Evolutionary conservation across 2,888 invertebrate species (phyloP).

Genomic region (Cremastinae sp.): DNA sequence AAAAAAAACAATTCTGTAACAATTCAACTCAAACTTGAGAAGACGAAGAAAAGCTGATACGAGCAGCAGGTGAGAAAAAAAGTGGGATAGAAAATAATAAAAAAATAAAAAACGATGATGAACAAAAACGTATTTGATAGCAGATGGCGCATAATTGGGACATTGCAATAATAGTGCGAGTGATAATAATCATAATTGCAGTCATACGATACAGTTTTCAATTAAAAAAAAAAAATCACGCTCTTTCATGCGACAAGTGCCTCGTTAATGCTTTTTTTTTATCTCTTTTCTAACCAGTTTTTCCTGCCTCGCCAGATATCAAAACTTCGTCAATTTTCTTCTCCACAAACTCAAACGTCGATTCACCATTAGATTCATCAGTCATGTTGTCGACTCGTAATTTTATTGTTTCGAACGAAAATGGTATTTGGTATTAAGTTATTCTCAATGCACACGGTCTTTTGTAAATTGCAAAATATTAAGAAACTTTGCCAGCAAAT

Average conservation of each 20-base stretch:
- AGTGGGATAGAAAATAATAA: background rate
- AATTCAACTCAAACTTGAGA: background rate
- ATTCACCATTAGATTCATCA: constrained; percentile 78
- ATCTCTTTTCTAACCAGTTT: constrained; percentile 71
- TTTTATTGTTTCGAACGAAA: background rate
- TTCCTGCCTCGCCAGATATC: constrained; percentile 69
- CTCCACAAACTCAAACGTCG: constrained; percentile 78
- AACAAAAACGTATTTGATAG: background rate
- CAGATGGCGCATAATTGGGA: background rate
- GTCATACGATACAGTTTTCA: background rate
- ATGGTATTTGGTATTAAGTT: background rate
- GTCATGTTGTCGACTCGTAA: constrained; percentile 69
- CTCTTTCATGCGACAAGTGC: constrained; percentile 5
- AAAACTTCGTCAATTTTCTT: constrained; percentile 74
- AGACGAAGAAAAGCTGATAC: background rate
- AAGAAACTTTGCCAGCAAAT: constrained; percentile 27
- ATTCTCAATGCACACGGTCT: background rate
- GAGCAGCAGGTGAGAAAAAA: constrained; percentile 14
- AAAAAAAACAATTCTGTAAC: background rate
- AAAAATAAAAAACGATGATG: background rate
- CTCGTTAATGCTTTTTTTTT: constrained; percentile 13
- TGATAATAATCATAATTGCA: background rate
- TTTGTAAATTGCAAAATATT: constrained; percentile 11
- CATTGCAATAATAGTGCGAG: background rate
- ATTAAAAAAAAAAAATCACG: background rate